Evolutionary conservation across 2,888 invertebrate genomes (phyloP).

Genomic region (Julus scanicus): DNA sequence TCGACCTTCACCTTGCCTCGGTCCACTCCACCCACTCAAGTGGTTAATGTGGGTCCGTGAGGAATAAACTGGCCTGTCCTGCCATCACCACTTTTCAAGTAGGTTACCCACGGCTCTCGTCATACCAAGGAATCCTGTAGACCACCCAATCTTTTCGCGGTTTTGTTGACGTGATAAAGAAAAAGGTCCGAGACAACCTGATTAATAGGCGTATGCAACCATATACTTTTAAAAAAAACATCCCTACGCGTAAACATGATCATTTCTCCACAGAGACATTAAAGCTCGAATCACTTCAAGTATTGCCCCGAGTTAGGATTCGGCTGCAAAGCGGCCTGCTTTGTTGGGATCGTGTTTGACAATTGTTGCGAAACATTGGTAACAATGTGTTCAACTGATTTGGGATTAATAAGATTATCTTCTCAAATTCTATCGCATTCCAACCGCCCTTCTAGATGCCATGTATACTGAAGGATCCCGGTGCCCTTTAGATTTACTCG

Average conservation of each 20-base stretch:
- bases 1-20: constrained; percentile 20
- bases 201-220: neutral
- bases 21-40: constrained; percentile 26
- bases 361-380: neutral
- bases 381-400: neutral
- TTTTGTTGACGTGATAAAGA: constrained; percentile 14
- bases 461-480: neutral
- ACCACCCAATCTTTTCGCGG: constrained; percentile 33
- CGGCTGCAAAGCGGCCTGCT: neutral
- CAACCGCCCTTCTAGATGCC: neutral
- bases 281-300: constrained; percentile 26
- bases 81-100: constrained; percentile 8
- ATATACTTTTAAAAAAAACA: neutral
- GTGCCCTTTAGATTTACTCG: neutral
- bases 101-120: constrained; percentile 33
- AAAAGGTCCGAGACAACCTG: constrained; percentile 30
- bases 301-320: neutral
- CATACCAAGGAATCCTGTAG: constrained; percentile 26
- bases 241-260: neutral
- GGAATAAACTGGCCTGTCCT: neutral
- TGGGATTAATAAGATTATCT: constrained; percentile 26
- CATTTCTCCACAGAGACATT: neutral
- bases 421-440: neutral
- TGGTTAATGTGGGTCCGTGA: constrained; percentile 18
- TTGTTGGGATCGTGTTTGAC: neutral